phyloP scores from a whole-genome alignment of 1,140 invertebrate genomes.

The Heliothis subflexa region DNA sequence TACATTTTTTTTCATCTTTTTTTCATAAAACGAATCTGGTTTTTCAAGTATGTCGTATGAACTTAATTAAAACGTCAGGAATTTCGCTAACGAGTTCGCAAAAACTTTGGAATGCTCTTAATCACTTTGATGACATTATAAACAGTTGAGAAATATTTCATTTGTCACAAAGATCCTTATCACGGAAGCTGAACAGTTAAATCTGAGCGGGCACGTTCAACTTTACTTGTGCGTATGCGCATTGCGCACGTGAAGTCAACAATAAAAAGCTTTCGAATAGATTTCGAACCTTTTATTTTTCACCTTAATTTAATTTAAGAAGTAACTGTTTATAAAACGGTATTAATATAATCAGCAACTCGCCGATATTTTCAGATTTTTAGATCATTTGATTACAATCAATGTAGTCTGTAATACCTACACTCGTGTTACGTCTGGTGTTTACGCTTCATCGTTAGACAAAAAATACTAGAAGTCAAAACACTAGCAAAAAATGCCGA shows the following conservation, averaged over 20 bases:
- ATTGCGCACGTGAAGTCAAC: background rate
- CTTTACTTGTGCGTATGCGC: background rate
- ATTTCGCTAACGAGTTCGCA: conserved; percentile 10
- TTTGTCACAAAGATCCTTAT: conserved; percentile 25
- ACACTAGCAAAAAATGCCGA: background rate
- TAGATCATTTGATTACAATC: too few relatives aligned
- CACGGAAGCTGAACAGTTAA: conserved; percentile 19
- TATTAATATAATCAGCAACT: too few relatives aligned
- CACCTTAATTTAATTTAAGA: background rate
- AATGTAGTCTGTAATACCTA: too few relatives aligned
- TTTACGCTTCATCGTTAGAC: too few relatives aligned
- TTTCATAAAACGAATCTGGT: too few relatives aligned
- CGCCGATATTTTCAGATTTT: too few relatives aligned
- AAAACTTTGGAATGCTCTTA: background rate
- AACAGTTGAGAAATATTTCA: conserved; percentile 20
- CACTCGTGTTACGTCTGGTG: background rate
- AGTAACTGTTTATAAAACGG: background rate
- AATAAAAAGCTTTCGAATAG: background rate
- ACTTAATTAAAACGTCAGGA: conserved; percentile 13
- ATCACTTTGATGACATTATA: conserved; percentile 9
- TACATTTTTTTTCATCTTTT: too few relatives aligned
- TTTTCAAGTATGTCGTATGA: background rate
- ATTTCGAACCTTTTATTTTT: background rate
- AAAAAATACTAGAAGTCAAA: background rate
- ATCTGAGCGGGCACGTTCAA: conserved; percentile 6